A percentile compares a stretch with the other conserved stretches of the same genome.
phyloP scores from a whole-genome alignment of 1,140 invertebrate genomes.

The Lepidurus arcticus region DNA sequence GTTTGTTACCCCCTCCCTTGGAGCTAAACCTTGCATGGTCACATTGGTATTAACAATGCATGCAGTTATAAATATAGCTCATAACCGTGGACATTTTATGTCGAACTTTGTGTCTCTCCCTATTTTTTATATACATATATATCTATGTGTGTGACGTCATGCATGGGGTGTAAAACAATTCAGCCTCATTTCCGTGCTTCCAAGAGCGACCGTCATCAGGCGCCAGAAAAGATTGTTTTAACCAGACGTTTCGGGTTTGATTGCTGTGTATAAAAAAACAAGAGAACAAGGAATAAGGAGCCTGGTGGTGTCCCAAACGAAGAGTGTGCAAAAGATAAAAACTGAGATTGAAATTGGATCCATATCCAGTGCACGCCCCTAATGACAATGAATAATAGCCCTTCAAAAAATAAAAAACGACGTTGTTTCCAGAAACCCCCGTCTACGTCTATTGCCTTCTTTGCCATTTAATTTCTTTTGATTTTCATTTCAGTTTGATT shows the following conservation, averaged over 20 bases:
- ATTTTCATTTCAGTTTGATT: background rate
- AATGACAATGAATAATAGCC: constrained; percentile 1
- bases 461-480: background rate
- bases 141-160: background rate
- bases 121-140: background rate
- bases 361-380: constrained; percentile 7
- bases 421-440: background rate
- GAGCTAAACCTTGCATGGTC: constrained; percentile 2
- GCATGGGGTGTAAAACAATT: background rate
- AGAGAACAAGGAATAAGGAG: too few species aligned
- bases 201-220: background rate
- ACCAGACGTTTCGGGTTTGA: background rate
- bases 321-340: background rate
- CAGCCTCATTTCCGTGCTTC: background rate
- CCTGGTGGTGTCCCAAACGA: background rate
- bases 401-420: background rate
- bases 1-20: background rate
- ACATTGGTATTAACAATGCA: constrained; percentile 15
- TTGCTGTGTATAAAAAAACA: background rate
- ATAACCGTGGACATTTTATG: constrained; percentile 19
- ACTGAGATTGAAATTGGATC: constrained; percentile 8
- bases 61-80: constrained; percentile 4
- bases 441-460: background rate
- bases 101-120: background rate
- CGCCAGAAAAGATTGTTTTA: too few species aligned